Conservation (phyloP, 2,797 vertebrate species). For the Lagocephalus sceleratus region DNA sequence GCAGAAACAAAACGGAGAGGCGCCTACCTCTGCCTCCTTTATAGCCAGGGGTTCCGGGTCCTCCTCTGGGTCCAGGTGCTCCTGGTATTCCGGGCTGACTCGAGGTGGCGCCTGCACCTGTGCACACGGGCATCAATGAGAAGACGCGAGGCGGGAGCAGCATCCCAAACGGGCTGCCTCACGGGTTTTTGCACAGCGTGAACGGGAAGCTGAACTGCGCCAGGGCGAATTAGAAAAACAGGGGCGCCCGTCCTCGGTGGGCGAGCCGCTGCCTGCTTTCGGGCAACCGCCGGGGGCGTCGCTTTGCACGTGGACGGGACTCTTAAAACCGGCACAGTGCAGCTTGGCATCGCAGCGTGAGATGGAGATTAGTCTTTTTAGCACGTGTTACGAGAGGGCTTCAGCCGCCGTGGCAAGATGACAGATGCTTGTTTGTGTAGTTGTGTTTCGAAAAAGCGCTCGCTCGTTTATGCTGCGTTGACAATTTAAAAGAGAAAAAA, state of each 20-base stretch:
- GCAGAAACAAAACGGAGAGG: neutral
- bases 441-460: neutral
- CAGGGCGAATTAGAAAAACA: neutral
- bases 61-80: slow-evolving; percentile 52
- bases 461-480: slow-evolving; percentile 28
- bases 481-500: slow-evolving; percentile 6
- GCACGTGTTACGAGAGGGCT: slow-evolving; percentile 20
- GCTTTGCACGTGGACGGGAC: too few species aligned
- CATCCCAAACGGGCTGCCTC: neutral
- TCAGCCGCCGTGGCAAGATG: slow-evolving; percentile 49
- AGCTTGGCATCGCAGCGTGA: slow-evolving; percentile 42
- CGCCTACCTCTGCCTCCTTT: slow-evolving; percentile 66
- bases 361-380: slow-evolving; percentile 48
- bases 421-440: slow-evolving; percentile 25
- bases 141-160: neutral
- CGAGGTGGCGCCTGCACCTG: slow-evolving; percentile 7
- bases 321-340: slow-evolving; percentile 20
- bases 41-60: slow-evolving; percentile 44
- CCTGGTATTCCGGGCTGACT: slow-evolving; percentile 6
- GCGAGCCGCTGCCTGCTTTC: too few species aligned
- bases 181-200: slow-evolving; percentile 34
- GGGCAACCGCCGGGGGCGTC: too few species aligned
- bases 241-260: too few species aligned
- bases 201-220: slow-evolving; percentile 16
- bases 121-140: slow-evolving; percentile 19